A percentile compares a stretch with the other conserved stretches of the same genome.
phyloP scores from a whole-genome alignment of 2,888 invertebrate species.

The Nemapogon koenigi region DNA sequence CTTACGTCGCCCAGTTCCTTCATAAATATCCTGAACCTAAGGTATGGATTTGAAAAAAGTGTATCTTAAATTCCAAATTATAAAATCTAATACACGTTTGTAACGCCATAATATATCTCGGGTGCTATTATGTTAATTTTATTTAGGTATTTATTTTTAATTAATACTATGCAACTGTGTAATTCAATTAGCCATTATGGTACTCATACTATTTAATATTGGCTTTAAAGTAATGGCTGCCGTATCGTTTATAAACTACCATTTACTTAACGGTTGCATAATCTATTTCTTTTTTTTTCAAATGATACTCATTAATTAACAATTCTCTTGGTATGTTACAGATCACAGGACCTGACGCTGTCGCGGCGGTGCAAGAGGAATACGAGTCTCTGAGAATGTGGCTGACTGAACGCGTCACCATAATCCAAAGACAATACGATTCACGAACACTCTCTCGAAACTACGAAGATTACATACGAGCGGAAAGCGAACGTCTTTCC shows the following conservation, averaged over 20 bases:
- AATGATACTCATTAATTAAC: not conserved
- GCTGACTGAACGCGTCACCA: slow-evolving; percentile 79
- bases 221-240: too few relatives aligned
- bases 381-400: slow-evolving; percentile 82
- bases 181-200: too few relatives aligned
- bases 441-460: slow-evolving; percentile 76
- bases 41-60: too few relatives aligned
- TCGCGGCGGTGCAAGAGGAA: slow-evolving; percentile 81
- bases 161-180: too few relatives aligned
- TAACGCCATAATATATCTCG: too few relatives aligned
- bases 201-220: too few relatives aligned
- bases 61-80: too few relatives aligned
- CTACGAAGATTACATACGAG: slow-evolving; percentile 81
- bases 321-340: slow-evolving; percentile 24
- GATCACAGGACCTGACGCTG: slow-evolving; percentile 75
- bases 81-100: too few relatives aligned
- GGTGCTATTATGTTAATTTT: too few relatives aligned
- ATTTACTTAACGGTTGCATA: too few relatives aligned
- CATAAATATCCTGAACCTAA: slow-evolving; percentile 93
- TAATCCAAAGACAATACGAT: slow-evolving; percentile 79
- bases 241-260: too few relatives aligned
- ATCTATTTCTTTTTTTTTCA: not conserved
- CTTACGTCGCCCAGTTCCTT: slow-evolving; percentile 96
- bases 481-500: slow-evolving; percentile 79
- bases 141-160: too few relatives aligned